Evolutionary conservation across 2,888 invertebrate species (phyloP).

Genomic region (Drosophila macrospina): DNA sequence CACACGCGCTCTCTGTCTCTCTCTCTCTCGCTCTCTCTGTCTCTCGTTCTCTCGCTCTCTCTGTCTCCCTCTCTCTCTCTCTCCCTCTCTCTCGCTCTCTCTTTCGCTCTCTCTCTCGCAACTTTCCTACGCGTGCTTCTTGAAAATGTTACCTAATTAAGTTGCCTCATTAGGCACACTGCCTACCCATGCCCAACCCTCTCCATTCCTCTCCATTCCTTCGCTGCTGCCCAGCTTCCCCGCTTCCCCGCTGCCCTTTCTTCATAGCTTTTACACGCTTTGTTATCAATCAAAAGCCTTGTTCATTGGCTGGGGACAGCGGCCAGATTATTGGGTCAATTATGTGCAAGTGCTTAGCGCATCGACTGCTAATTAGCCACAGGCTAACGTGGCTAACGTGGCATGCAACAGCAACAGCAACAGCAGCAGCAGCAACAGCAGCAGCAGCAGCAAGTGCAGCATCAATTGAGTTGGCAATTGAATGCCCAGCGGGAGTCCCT

Average conservation of each 20-base stretch:
- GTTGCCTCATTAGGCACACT: conserved; percentile 69
- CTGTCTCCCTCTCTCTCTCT: too few species aligned
- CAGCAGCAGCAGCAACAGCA: conserved; percentile 27
- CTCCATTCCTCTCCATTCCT: neutral
- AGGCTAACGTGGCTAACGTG: conserved; percentile 38
- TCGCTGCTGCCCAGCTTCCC: neutral
- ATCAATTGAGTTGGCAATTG: conserved; percentile 68
- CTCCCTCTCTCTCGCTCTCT: too few species aligned
- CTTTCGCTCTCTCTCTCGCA: too few species aligned
- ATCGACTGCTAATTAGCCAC: conserved; percentile 74
- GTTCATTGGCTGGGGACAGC: conserved; percentile 11
- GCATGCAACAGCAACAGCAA: conserved; percentile 51
- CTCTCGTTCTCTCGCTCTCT: too few species aligned
- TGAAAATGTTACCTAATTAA: conserved; percentile 71
- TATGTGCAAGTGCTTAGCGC: conserved; percentile 77
- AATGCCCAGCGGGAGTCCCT: conserved; percentile 56
- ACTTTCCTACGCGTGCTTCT: conserved; percentile 14
- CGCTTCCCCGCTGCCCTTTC: too few species aligned
- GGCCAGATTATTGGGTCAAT: conserved; percentile 66
- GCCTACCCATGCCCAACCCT: conserved; percentile 16
- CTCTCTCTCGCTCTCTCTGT: too few species aligned
- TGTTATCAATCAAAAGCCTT: conserved; percentile 65
- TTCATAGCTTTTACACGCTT: conserved; percentile 10
- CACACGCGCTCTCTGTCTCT: too few species aligned
- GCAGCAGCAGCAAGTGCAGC: conserved; percentile 46